These are phyloP conservation scores for Habropoda laboriosa DNA, from an alignment of 1,140 invertebrate species.

Conservation along the genomic window DNA sequence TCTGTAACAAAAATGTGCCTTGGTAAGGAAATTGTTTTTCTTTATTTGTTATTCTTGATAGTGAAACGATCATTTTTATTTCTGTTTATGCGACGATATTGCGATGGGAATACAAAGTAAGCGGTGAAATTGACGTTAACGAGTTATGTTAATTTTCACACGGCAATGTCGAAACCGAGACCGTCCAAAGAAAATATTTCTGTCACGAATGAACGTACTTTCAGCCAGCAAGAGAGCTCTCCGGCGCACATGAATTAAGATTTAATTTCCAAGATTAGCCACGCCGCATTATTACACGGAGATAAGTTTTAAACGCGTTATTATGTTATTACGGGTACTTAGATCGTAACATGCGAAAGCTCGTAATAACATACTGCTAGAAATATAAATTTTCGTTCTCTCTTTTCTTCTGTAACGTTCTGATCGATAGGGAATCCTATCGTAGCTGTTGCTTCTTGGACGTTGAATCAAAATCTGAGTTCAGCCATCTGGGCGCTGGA, in stretches of 20 bases:
- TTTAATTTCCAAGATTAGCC: constrained; percentile 39
- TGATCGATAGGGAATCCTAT: constrained; percentile 24
- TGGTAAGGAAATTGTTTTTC: neutral
- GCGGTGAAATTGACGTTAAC: neutral
- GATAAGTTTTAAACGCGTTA: constrained; percentile 41
- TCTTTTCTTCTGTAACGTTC: neutral
- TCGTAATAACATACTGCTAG: neutral
- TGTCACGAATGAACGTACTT: neutral
- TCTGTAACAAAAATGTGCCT: neutral
- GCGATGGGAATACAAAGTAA: neutral
- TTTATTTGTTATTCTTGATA: too few relatives aligned
- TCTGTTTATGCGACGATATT: too few relatives aligned
- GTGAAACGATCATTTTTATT: too few relatives aligned
- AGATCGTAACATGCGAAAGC: constrained; percentile 14
- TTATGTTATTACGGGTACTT: constrained; percentile 46
- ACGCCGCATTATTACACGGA: constrained; percentile 15
- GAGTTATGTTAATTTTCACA: neutral
- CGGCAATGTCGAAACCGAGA: neutral
- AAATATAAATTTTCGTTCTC: neutral
- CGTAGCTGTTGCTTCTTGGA: neutral
- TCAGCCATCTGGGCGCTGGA: too few relatives aligned
- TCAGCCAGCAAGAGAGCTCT: neutral
- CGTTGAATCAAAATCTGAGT: too few relatives aligned
- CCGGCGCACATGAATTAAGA: constrained; percentile 14
- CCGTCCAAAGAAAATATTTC: constrained; percentile 2